These are phyloP conservation scores for Erpornis zantholeuca DNA, from an alignment of 2,113 vertebrate species.

Conservation along the genomic window DNA sequence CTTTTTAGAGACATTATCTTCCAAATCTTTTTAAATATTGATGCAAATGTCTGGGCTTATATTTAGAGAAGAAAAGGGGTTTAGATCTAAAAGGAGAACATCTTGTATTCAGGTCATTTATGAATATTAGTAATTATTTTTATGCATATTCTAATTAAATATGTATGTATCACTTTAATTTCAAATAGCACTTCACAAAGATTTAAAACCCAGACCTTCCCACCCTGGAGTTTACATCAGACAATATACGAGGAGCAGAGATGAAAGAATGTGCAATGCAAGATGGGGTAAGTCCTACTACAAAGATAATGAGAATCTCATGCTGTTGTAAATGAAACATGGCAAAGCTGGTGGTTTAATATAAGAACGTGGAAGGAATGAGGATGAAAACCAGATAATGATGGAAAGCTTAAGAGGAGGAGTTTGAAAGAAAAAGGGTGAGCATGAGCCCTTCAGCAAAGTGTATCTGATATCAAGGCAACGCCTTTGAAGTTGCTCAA, in stretches of 20 bases:
- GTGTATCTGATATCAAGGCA: background rate
- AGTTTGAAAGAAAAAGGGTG: background rate
- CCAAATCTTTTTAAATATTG: conserved; percentile 23
- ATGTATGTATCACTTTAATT: conserved; percentile 40
- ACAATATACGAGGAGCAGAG: background rate
- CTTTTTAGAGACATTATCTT: background rate
- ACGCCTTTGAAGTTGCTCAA: background rate
- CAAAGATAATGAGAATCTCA: background rate
- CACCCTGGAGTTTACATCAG: background rate
- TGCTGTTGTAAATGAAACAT: background rate
- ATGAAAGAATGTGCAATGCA: background rate
- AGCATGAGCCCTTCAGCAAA: background rate
- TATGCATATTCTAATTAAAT: conserved; percentile 31
- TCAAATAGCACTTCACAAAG: conserved; percentile 32
- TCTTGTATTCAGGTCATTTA: background rate
- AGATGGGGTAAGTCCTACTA: background rate
- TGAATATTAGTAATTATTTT: conserved; percentile 37
- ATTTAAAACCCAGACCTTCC: background rate
- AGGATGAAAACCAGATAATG: background rate
- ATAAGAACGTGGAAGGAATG: background rate
- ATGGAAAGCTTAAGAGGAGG: background rate
- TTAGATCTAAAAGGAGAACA: conserved; percentile 2
- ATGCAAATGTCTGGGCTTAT: background rate
- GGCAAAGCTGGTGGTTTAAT: background rate
- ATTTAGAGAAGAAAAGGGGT: conserved; percentile 8